phyloP scores from a whole-genome alignment of 2,113 vertebrate genomes.

The Rhinichthys klamathensis region DNA sequence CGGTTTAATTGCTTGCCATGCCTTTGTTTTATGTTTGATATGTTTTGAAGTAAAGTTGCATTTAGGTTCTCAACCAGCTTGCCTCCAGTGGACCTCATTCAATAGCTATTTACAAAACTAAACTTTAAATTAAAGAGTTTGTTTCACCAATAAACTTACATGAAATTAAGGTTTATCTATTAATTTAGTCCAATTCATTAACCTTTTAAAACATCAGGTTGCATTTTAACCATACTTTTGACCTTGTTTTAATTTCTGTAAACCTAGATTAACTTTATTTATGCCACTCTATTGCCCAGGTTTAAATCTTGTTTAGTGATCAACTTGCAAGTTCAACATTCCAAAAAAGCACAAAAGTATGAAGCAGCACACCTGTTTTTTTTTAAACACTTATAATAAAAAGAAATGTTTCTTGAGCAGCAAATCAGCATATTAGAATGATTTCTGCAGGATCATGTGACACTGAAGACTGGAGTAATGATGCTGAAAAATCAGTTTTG shows the following conservation, averaged over 20 bases:
- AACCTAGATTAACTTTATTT: neutral
- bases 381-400: no score
- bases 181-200: neutral
- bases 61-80: no score
- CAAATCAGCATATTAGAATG: no score
- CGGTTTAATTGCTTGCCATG: no score
- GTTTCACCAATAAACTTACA: neutral
- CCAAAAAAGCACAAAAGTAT: neutral
- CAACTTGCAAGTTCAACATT: neutral
- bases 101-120: neutral
- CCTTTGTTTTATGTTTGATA: no score
- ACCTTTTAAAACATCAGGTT: neutral
- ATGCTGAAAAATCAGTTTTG: no score
- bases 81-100: no score
- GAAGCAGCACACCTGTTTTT: no score
- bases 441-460: no score
- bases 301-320: neutral
- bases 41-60: no score
- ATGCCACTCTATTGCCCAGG: neutral
- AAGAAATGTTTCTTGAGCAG: no score
- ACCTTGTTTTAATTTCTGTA: neutral
- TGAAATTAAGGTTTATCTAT: neutral
- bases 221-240: neutral
- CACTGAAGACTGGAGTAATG: no score
- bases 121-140: neutral